Evolutionary conservation across 1,140 invertebrate species (phyloP).

Genomic region (Hypsibius dujardini): DNA sequence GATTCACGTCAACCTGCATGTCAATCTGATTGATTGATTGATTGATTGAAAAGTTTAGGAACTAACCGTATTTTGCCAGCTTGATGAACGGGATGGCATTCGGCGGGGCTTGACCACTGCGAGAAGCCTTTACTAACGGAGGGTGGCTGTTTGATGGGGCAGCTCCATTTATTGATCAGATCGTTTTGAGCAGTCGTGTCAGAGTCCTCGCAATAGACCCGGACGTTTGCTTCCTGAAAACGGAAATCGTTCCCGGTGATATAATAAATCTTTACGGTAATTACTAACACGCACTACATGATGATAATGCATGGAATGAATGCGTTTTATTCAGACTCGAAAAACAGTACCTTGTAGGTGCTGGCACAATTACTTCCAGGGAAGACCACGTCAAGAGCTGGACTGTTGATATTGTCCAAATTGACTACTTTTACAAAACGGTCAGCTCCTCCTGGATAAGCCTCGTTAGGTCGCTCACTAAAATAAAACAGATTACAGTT

Average conservation of each 20-base stretch:
- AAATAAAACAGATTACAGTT: background rate
- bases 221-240: conserved; percentile 4
- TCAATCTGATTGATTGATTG: no score
- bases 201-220: background rate
- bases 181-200: background rate
- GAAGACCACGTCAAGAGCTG: background rate
- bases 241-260: background rate
- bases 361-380: background rate
- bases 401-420: conserved; percentile 9
- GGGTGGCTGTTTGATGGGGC: background rate
- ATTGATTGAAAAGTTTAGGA: no score
- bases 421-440: background rate
- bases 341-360: background rate
- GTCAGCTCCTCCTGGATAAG: background rate
- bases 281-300: no score
- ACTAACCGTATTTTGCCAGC: conserved; percentile 1
- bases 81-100: background rate
- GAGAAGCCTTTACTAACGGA: background rate
- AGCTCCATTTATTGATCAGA: background rate
- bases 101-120: background rate
- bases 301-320: no score
- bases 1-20: background rate
- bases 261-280: no score
- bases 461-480: background rate
- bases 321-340: no score